These are phyloP conservation scores for Chorisops tibialis DNA, from an alignment of 2,888 invertebrate genomes.

Conservation along the genomic window DNA sequence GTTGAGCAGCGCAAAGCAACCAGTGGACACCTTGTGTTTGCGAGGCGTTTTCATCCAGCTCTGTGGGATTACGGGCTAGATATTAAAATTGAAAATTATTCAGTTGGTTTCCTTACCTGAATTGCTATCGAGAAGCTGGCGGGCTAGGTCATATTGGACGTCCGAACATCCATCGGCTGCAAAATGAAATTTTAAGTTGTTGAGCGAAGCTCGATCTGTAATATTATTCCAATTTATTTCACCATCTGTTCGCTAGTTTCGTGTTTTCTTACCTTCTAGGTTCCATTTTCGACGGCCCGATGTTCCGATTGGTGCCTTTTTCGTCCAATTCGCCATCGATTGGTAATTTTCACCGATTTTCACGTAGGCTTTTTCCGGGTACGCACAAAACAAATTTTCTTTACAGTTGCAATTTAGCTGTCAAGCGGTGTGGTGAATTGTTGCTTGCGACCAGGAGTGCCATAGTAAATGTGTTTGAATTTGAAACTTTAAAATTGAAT, in stretches of 20 bases:
- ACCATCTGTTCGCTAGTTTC: conserved; percentile 8
- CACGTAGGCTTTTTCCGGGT: conserved; percentile 3
- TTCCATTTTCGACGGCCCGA: conserved; percentile 49
- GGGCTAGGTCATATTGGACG: conserved; percentile 83
- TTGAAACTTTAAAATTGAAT: too few species aligned
- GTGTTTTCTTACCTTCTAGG: conserved; percentile 44
- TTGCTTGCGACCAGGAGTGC: too few species aligned
- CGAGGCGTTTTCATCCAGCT: conserved; percentile 41
- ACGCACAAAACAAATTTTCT: conserved; percentile 13
- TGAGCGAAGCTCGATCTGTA: conserved; percentile 50
- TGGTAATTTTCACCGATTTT: background rate
- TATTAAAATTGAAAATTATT: conserved; percentile 41
- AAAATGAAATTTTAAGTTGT: conserved; percentile 60
- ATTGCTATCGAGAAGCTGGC: conserved; percentile 74
- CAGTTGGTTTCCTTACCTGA: conserved; percentile 67
- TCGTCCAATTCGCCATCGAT: conserved; percentile 51
- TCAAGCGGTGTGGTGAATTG: background rate
- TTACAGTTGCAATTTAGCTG: conserved; percentile 1
- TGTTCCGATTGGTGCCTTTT: conserved; percentile 45
- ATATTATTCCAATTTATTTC: background rate
- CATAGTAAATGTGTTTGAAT: too few species aligned
- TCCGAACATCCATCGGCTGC: conserved; percentile 88
- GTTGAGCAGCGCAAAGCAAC: conserved; percentile 89
- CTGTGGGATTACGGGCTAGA: conserved; percentile 54
- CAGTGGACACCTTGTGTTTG: conserved; percentile 82